These are phyloP conservation scores for Simalia tracyae DNA, from an alignment of 2,797 vertebrate species.

Conservation along the genomic window DNA sequence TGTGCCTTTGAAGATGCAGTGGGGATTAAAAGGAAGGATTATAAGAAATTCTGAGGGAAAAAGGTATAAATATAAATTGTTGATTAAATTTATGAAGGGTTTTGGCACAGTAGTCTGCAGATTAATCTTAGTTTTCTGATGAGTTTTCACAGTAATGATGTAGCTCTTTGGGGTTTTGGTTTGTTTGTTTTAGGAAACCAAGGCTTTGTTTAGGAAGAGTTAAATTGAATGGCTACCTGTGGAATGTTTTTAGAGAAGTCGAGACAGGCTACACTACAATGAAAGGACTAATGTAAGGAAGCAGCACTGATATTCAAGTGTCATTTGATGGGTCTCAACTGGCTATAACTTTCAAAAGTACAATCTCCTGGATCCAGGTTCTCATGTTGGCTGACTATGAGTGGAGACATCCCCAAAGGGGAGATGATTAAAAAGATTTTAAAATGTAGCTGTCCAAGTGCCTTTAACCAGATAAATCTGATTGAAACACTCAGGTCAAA, in stretches of 20 bases:
- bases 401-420: background rate
- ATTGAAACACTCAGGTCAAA: background rate
- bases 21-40: background rate
- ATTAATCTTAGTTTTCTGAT: background rate
- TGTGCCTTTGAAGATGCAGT: background rate
- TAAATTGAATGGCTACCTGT: background rate
- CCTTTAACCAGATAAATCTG: background rate
- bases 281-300: background rate
- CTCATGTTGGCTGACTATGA: background rate
- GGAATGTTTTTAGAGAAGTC: background rate
- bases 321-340: background rate
- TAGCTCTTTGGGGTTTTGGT: background rate
- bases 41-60: background rate
- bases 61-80: background rate
- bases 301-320: background rate
- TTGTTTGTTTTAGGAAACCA: slow-evolving; percentile 2
- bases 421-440: background rate
- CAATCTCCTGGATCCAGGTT: background rate
- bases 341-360: background rate
- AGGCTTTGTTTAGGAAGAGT: background rate
- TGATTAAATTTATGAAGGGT: background rate
- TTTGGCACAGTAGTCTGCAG: background rate
- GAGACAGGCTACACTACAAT: background rate
- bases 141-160: background rate
- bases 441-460: background rate